These are phyloP conservation scores for Serrognathus titanus DNA, from an alignment of 2,888 invertebrate genomes.

Conservation along the genomic window DNA sequence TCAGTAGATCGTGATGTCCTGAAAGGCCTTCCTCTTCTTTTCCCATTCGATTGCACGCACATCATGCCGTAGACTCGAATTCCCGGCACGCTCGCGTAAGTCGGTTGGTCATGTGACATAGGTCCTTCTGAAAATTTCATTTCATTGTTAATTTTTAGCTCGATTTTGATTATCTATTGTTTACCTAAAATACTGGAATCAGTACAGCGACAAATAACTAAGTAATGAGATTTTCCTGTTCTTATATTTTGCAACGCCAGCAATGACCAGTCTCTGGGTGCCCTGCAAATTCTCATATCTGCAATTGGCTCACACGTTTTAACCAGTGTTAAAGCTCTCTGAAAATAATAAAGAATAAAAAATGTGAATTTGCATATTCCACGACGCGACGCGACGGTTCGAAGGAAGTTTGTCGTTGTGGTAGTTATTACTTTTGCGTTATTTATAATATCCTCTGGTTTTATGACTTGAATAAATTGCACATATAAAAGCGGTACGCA, in stretches of 20 bases:
- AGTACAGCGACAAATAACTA: slow-evolving; percentile 89
- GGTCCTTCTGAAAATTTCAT: slow-evolving; percentile 71
- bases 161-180: background rate
- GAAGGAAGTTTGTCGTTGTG: no score
- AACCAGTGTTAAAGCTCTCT: slow-evolving; percentile 79
- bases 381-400: no score
- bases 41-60: slow-evolving; percentile 62
- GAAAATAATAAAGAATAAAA: slow-evolving; percentile 32
- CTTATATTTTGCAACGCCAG: slow-evolving; percentile 86
- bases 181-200: slow-evolving; percentile 77
- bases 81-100: slow-evolving; percentile 90
- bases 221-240: slow-evolving; percentile 90
- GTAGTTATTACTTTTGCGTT: no score
- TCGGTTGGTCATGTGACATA: slow-evolving; percentile 90
- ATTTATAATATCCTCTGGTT: no score
- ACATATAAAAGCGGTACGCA: slow-evolving; percentile 20
- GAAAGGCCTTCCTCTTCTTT: slow-evolving; percentile 45
- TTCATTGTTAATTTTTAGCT: background rate
- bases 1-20: slow-evolving; percentile 48
- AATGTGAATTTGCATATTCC: no score
- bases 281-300: slow-evolving; percentile 84
- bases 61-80: slow-evolving; percentile 94
- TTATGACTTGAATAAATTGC: slow-evolving; percentile 22
- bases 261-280: slow-evolving; percentile 88
- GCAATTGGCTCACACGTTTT: slow-evolving; percentile 92